Percentiles rank a stretch among this genome's conserved stretches.
Evolutionary conservation across 1,140 invertebrate genomes (phyloP).

Genomic region (Papilio aristodemus): DNA sequence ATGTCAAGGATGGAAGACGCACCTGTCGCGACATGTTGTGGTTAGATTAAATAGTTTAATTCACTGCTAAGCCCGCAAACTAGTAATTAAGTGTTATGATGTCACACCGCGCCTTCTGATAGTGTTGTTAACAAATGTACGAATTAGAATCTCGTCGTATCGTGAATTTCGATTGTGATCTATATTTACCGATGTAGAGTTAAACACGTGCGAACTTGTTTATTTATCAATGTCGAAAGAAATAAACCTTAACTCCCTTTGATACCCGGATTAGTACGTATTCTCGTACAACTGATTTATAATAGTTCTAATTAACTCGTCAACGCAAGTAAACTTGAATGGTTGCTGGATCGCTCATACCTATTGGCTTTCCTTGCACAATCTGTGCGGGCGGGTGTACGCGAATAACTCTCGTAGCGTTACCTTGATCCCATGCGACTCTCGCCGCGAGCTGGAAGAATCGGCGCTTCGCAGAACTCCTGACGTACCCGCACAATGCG

Average conservation of each 20-base stretch:
- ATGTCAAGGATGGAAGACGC: background rate
- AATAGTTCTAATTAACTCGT: background rate
- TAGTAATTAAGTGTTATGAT: no score
- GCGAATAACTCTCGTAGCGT: constrained; percentile 22
- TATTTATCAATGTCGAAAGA: no score
- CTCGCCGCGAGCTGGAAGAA: background rate
- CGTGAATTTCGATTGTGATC: no score
- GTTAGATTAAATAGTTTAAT: background rate
- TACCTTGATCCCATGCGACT: constrained; percentile 37
- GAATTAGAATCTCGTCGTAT: no score
- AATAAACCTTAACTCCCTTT: no score
- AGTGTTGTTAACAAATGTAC: background rate
- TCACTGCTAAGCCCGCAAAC: background rate
- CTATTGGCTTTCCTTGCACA: background rate
- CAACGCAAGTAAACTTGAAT: background rate
- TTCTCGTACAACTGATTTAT: no score
- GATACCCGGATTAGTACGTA: no score
- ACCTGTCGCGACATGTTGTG: background rate
- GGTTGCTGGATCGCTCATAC: background rate
- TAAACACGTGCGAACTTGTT: no score
- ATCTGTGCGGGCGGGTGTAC: constrained; percentile 4
- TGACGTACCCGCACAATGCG: constrained; percentile 38
- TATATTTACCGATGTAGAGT: no score
- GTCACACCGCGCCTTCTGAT: background rate
- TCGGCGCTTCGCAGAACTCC: constrained; percentile 38